Percentiles rank a stretch among this genome's conserved stretches.
Evolutionary conservation across 2,888 invertebrate genomes (phyloP).

Genomic region (Ormyrus thymus): DNA sequence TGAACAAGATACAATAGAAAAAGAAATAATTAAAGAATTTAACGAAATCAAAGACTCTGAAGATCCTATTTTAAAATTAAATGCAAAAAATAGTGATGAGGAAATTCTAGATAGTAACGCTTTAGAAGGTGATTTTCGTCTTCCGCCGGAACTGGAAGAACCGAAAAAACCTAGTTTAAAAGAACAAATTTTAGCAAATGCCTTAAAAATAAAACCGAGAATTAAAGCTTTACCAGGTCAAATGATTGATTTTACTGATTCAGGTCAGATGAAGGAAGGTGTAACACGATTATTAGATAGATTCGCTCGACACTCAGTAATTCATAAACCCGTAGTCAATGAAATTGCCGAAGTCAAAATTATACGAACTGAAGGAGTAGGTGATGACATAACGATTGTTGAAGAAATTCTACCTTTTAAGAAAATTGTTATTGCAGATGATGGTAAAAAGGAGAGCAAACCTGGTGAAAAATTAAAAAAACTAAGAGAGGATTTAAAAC

Average conservation of each 20-base stretch:
- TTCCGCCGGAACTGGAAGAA: constrained; percentile 53
- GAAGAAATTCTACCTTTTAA: constrained; percentile 54
- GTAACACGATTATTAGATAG: constrained; percentile 67
- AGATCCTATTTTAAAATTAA: constrained; percentile 28
- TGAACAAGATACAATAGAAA: background rate
- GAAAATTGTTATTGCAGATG: constrained; percentile 53
- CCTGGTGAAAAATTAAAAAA: constrained; percentile 85
- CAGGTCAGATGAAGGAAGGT: constrained; percentile 44
- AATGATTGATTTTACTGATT: constrained; percentile 79
- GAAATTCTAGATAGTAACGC: constrained; percentile 36
- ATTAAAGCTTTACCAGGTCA: constrained; percentile 77
- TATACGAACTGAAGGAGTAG: constrained; percentile 60
- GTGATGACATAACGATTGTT: constrained; percentile 59
- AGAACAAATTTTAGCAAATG: constrained; percentile 60
- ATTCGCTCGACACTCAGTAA: constrained; percentile 79
- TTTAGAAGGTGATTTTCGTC: constrained; percentile 47
- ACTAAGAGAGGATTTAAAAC: constrained; percentile 83
- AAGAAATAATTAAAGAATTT: constrained; percentile 9
- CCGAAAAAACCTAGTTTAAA: constrained; percentile 55
- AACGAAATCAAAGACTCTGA: constrained; percentile 18
- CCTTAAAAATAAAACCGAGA: constrained; percentile 72
- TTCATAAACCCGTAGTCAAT: constrained; percentile 75
- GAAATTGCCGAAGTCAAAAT: constrained; percentile 71
- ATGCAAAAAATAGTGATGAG: constrained; percentile 10
- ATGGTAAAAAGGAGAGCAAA: constrained; percentile 74